These are phyloP conservation scores for Plagodis dolabraria DNA, from an alignment of 2,888 invertebrate species.

Conservation along the genomic window DNA sequence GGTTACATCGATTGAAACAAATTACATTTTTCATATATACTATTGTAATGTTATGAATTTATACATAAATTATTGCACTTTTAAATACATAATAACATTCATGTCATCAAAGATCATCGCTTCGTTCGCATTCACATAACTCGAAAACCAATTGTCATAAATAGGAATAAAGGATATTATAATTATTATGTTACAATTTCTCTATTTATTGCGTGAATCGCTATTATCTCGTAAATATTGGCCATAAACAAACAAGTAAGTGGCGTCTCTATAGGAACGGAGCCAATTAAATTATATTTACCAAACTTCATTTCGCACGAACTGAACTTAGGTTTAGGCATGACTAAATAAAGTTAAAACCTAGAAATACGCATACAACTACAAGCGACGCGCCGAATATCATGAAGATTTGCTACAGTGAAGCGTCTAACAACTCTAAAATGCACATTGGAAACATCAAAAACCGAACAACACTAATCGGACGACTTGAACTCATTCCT, in stretches of 20 bases:
- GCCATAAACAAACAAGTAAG: slow-evolving; percentile 77
- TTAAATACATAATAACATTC: slow-evolving; percentile 63
- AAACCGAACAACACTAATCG: slow-evolving; percentile 13
- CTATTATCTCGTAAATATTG: slow-evolving; percentile 65
- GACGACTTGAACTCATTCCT: slow-evolving; percentile 12
- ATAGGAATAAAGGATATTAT: slow-evolving; percentile 39
- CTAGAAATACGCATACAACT: slow-evolving; percentile 65
- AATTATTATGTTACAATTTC: slow-evolving; percentile 42
- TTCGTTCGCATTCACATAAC: slow-evolving; percentile 38
- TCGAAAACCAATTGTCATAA: slow-evolving; percentile 54
- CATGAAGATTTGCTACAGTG: slow-evolving; percentile 14
- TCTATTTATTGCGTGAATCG: slow-evolving; percentile 62
- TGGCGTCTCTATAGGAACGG: slow-evolving; percentile 78
- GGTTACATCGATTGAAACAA: slow-evolving; percentile 69
- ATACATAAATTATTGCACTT: slow-evolving; percentile 81
- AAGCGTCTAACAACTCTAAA: slow-evolving; percentile 19
- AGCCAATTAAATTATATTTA: slow-evolving; percentile 68
- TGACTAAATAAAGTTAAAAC: slow-evolving; percentile 81
- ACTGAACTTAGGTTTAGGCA: slow-evolving; percentile 75
- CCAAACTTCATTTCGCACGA: slow-evolving; percentile 60
- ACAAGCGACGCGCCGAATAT: slow-evolving; percentile 52
- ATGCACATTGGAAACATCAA: slow-evolving; percentile 17
- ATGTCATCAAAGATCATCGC: slow-evolving; percentile 46
- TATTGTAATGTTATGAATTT: slow-evolving; percentile 63
- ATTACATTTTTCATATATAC: slow-evolving; percentile 59